Percentiles rank a stretch among this genome's conserved stretches.
Conservation (phyloP, 2,888 invertebrate species). For the Nemoura dubitans region DNA sequence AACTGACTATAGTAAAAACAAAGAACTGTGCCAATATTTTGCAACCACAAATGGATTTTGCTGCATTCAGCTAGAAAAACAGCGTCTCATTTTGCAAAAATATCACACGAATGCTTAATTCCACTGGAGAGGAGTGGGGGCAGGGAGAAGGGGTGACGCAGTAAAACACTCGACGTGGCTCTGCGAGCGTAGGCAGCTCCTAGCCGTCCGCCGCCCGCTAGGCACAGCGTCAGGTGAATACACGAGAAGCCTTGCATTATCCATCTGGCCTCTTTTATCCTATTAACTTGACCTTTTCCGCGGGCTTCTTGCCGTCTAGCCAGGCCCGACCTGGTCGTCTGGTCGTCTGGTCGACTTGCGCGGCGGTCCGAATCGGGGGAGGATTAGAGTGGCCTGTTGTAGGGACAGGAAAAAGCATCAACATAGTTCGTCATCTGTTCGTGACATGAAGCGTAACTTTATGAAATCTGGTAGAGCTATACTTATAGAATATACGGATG, state of each 20-base stretch:
- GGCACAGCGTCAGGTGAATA: conserved; percentile 26
- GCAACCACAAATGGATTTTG: not conserved
- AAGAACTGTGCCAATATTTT: not conserved
- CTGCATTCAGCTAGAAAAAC: not conserved
- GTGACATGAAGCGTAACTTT: conserved; percentile 37
- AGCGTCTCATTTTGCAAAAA: not conserved
- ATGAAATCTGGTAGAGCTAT: conserved; percentile 30
- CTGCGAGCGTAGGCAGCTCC: not conserved
- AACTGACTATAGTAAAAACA: not conserved
- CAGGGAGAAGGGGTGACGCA: not conserved
- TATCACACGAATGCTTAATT: not conserved
- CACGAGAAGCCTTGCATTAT: conserved; percentile 36
- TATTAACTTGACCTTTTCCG: conserved; percentile 37
- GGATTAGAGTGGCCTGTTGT: not conserved
- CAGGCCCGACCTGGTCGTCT: too few relatives aligned
- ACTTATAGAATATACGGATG: conserved; percentile 9
- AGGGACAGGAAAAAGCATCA: conserved; percentile 28
- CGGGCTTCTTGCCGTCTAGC: not conserved
- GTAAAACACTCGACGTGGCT: not conserved
- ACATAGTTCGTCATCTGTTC: conserved; percentile 39
- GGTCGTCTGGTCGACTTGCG: not conserved
- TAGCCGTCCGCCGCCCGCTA: not conserved
- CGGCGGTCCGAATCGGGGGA: conserved; percentile 22
- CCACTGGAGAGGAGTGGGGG: too few relatives aligned
- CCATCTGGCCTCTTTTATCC: conserved; percentile 28